A percentile compares a stretch with the other conserved stretches of the same genome.
Conservation (phyloP, 2,113 vertebrate genomes). For the human region DNA sequence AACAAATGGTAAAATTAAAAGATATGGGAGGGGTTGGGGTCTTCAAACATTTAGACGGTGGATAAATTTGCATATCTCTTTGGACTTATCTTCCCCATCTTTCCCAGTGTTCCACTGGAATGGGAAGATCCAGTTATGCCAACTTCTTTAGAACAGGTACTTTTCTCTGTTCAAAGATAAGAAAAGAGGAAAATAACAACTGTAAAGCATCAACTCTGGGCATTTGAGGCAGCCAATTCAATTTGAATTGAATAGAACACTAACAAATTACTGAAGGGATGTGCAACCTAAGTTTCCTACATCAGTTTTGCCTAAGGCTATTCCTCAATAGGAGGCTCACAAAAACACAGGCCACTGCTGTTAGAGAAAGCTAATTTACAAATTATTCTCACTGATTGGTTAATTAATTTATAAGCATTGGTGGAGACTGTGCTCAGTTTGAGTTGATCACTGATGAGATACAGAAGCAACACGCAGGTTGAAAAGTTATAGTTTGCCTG, state of each 20-base stretch:
- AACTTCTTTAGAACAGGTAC: neutral
- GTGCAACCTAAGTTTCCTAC: neutral
- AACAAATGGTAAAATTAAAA: neutral
- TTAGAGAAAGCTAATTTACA: neutral
- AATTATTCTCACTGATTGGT: neutral
- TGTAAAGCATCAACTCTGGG: neutral
- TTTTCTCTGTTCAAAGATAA: neutral
- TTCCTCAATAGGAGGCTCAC: neutral
- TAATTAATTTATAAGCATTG: neutral
- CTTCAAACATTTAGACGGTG: neutral
- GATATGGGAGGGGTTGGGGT: neutral
- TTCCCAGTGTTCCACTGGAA: neutral
- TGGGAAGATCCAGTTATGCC: neutral
- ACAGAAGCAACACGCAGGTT: neutral
- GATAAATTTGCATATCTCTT: neutral
- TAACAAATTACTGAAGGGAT: neutral
- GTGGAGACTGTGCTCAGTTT: neutral
- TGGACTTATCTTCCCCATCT: neutral
- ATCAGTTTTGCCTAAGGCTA: neutral
- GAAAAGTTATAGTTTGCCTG: neutral
- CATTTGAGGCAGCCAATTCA: neutral
- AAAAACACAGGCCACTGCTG: neutral
- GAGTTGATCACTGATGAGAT: neutral
- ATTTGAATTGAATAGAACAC: neutral
- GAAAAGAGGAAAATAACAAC: neutral